Evolutionary conservation across 2,888 invertebrate species (phyloP), one percentile per base, ranked within the genome.

Genomic region (Rhabditophanes sp.): DNA sequence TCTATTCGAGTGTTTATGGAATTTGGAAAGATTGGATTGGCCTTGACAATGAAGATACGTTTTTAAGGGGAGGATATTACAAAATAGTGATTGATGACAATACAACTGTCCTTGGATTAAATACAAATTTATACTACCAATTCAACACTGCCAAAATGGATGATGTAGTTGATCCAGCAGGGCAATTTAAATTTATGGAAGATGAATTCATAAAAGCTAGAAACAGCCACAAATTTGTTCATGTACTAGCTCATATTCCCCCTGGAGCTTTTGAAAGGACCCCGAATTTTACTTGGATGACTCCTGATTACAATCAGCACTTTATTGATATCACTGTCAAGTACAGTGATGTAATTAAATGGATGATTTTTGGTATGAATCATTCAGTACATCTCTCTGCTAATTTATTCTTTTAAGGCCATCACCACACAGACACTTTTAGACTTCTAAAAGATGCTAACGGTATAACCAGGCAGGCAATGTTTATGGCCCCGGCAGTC

Each of bases 401-500:
- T n/a, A n/a, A n/a, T n/a, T n/a, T n/a, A n/a, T n/a, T n/a, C n/a
- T n/a, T n/a, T n/a, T n/a, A n/a, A n/a, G n/a, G n/a, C n/a, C 66
- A 66, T 41, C 63, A 64, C 40, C 66, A 66, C 40, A 64, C 64
- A 0, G 66, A 66, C 35, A 61, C 65, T 12, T 66, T 66, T 42
- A 19, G 6, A 4, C 12, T 5, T 19, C 22, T 54, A 26, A 39
- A 56, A 48, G 48, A 64, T 33, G 34, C 34, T 3, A 23, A 34
- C 4, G 53, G 80, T 62, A 75, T 74, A 44, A 81, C 85, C 15
- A 77, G 82, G 28, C 82, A 82, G 4, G 81, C 83, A 77, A 58
- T 72, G 52, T 76, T 85, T 70, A 72, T 85, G 61, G 79, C 84
- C 19, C 87, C 87, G 15, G 79, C 85, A 25, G 78, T 88, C 46